Evolutionary conservation across 2,113 vertebrate genomes (phyloP).

Genomic region (Chaetura pelagica): DNA sequence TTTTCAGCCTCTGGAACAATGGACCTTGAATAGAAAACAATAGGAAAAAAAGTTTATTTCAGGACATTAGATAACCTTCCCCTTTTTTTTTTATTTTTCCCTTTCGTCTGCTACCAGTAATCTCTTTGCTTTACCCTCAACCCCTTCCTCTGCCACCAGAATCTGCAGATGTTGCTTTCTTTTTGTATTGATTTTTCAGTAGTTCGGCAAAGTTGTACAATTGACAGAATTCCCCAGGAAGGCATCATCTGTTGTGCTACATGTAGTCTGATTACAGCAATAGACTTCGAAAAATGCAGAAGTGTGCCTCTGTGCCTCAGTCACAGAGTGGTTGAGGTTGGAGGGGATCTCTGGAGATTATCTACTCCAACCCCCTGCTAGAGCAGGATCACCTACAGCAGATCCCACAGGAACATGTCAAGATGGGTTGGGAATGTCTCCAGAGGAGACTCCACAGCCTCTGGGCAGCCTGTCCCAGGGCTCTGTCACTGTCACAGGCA

Average conservation of each 20-base stretch:
- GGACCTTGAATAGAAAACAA: not conserved
- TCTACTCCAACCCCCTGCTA: no score
- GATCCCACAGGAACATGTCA: no score
- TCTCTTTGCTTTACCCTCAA: not conserved
- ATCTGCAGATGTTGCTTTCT: not conserved
- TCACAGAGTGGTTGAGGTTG: no score
- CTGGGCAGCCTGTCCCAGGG: no score
- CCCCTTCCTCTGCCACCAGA: not conserved
- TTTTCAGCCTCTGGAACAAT: not conserved
- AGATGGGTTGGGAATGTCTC: no score
- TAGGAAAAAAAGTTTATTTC: not conserved
- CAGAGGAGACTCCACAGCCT: no score
- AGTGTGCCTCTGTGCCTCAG: not conserved
- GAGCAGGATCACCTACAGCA: no score
- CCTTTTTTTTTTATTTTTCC: no score
- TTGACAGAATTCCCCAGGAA: not conserved
- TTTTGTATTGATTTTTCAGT: not conserved
- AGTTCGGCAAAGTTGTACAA: not conserved
- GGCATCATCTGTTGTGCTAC: fast-evolving
- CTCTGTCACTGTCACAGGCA: no score
- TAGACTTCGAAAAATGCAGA: not conserved
- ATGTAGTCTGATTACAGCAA: fast-evolving
- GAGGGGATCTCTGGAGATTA: no score
- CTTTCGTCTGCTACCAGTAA: not conserved
- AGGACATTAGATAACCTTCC: not conserved